A percentile compares a stretch with the other conserved stretches of the same genome.
phyloP scores from a whole-genome alignment of 2,113 vertebrate genomes.

The Antechinus stuartii region DNA sequence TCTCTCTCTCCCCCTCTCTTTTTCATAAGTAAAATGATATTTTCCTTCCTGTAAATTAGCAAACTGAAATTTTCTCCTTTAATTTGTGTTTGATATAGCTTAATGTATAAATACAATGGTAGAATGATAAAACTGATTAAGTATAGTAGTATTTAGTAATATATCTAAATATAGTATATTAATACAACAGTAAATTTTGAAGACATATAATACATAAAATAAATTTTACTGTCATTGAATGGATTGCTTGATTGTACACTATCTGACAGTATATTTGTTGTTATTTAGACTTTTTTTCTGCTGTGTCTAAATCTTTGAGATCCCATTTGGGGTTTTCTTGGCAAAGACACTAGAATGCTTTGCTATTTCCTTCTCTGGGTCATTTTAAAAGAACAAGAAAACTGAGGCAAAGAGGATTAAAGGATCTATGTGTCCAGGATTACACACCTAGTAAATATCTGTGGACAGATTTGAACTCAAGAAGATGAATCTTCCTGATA shows the following conservation, averaged over 20 bases:
- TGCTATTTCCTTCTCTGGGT: background rate
- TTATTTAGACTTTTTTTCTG: background rate
- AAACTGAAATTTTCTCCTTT: background rate
- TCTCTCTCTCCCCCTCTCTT: background rate
- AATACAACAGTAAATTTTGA: background rate
- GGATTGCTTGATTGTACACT: background rate
- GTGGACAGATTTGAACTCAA: too few species aligned
- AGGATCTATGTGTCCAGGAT: background rate
- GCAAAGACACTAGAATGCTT: background rate
- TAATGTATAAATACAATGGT: background rate
- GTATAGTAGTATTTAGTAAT: background rate
- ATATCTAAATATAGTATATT: background rate
- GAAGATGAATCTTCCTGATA: too few species aligned
- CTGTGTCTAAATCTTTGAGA: background rate
- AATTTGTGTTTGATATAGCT: constrained; percentile 2
- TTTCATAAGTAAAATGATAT: background rate
- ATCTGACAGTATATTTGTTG: background rate
- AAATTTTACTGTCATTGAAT: background rate
- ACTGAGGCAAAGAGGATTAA: background rate
- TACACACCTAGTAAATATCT: too few species aligned
- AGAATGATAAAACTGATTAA: background rate
- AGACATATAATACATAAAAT: background rate
- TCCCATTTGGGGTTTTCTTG: background rate
- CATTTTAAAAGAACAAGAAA: background rate
- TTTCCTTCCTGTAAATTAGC: background rate